Conservation (phyloP, 2,888 invertebrate genomes). For the Tridacna crocea region DNA sequence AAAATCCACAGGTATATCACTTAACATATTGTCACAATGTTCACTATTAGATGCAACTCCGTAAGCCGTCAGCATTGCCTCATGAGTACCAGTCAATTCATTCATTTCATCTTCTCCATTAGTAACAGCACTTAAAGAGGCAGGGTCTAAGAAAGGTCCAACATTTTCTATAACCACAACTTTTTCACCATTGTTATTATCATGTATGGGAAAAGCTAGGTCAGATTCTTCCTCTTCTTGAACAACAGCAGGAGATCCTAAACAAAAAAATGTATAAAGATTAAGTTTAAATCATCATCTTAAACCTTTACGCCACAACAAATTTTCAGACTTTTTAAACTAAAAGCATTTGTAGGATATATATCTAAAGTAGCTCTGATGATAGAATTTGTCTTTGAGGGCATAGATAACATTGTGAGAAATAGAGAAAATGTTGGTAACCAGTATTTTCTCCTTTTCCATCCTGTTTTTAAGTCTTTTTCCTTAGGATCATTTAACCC, state of each 20-base stretch:
- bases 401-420: too few species aligned
- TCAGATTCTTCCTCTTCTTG: constrained; percentile 11
- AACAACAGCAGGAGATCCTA: constrained; percentile 2
- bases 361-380: too few species aligned
- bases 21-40: constrained; percentile 24
- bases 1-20: background rate
- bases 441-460: too few species aligned
- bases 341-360: too few species aligned
- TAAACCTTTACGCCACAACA: too few species aligned
- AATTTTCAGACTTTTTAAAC: too few species aligned
- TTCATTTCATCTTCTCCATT: constrained; percentile 31
- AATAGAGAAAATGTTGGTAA: too few species aligned
- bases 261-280: background rate
- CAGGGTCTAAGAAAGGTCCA: constrained; percentile 41
- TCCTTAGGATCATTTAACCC: too few species aligned
- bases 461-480: too few species aligned
- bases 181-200: constrained; percentile 50
- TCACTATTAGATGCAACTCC: constrained; percentile 33
- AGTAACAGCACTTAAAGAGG: constrained; percentile 49
- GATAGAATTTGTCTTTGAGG: too few species aligned
- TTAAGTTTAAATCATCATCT: background rate
- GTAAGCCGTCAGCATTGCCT: constrained; percentile 17
- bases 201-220: constrained; percentile 24
- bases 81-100: constrained; percentile 5
- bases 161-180: constrained; percentile 55